Conservation (phyloP, 1,140 invertebrate genomes). For the Thaumetopoea pityocampa region DNA sequence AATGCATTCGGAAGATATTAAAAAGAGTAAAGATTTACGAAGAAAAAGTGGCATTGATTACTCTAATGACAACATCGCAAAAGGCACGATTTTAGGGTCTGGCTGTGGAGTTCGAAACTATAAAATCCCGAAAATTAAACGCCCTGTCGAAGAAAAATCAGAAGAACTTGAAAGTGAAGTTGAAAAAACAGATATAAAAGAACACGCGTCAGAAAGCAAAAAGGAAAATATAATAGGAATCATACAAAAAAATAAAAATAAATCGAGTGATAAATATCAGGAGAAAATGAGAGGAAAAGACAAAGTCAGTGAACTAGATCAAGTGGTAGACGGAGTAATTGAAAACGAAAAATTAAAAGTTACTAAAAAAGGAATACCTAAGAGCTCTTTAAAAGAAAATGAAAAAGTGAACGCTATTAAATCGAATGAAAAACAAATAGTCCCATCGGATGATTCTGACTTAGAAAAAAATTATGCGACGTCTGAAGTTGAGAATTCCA, state of each 20-base stretch:
- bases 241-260: slow-evolving; percentile 1
- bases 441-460: no score
- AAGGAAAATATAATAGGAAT: slow-evolving; percentile 1
- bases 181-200: slow-evolving; percentile 9
- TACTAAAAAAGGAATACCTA: neutral
- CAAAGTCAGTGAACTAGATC: neutral
- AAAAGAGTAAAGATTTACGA: slow-evolving; percentile 13
- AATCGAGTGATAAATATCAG: neutral
- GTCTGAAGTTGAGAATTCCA: no score
- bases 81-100: slow-evolving; percentile 49
- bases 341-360: slow-evolving; percentile 3
- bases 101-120: slow-evolving; percentile 79
- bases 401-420: neutral
- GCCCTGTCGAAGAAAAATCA: slow-evolving; percentile 30
- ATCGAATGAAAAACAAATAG: no score
- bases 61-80: slow-evolving; percentile 62
- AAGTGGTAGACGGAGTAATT: neutral
- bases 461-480: no score
- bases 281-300: slow-evolving; percentile 1
- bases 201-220: slow-evolving; percentile 6
- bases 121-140: slow-evolving; percentile 80
- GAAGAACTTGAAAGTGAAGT: neutral
- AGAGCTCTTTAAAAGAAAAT: no score
- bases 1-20: slow-evolving; percentile 24
- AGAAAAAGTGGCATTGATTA: slow-evolving; percentile 55